These are phyloP conservation scores for Campoletis raptor DNA, from an alignment of 2,888 invertebrate genomes.

Conservation along the genomic window DNA sequence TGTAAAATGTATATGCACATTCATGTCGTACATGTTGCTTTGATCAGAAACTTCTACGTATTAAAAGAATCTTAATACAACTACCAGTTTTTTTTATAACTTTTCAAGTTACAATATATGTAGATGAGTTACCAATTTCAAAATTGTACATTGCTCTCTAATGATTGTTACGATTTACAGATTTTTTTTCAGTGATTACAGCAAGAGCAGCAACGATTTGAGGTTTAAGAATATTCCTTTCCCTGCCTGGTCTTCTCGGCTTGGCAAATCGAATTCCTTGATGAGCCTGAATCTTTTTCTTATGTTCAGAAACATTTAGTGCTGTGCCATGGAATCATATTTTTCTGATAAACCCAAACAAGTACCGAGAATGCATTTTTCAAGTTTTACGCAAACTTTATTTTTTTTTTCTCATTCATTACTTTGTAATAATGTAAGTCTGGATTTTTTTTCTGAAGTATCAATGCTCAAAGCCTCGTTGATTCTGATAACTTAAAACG, in stretches of 20 bases:
- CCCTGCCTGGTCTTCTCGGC: no score
- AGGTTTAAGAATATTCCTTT: no score
- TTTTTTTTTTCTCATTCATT: not conserved
- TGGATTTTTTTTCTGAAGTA: not conserved
- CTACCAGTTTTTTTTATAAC: not conserved
- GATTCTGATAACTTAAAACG: not conserved
- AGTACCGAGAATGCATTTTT: not conserved
- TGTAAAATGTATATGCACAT: conserved; percentile 44
- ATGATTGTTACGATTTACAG: no score
- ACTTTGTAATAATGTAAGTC: not conserved
- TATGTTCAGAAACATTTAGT: not conserved
- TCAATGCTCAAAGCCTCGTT: not conserved
- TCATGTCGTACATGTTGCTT: conserved; percentile 22
- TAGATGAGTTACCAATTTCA: not conserved
- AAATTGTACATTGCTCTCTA: not conserved
- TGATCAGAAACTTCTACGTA: not conserved
- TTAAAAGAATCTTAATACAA: not conserved
- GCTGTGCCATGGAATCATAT: not conserved
- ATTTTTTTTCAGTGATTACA: no score
- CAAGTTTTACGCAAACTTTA: not conserved
- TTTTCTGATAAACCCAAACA: not conserved
- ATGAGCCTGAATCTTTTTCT: not conserved
- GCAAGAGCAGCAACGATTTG: no score
- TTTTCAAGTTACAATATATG: not conserved
- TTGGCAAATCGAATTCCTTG: no score